Base-by-base conservation (phyloP, 2,888 invertebrate species). In the Agrochola litura region DNA sequence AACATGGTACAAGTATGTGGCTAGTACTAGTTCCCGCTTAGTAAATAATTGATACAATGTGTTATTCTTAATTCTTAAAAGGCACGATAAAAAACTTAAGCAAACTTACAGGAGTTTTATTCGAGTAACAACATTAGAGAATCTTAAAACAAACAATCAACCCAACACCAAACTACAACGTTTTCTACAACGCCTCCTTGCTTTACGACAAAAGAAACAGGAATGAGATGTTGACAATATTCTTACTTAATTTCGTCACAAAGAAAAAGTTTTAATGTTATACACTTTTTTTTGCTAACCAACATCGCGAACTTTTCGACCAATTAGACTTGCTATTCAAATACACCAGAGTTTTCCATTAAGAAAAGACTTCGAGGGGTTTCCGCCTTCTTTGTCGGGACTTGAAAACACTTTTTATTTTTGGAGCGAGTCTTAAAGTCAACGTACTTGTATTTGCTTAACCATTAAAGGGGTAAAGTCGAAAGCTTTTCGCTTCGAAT, bases 391-490 rank as follows among this genome's bases (percentile, higher is more conserved):
- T 89, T 89, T 90, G 85, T 83, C 60, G 63, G 52, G 79, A 84
- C 82, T 88, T 71, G 69, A 82, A 83, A 87, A 87, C 82, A 85
- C 81, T 89, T 88, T 90, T 88, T 90, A 87, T 88, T 88, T 88
- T 88, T 86, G 82, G 79, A 88, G 76, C 82, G 83, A 84, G 85
- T 83, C 86, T 86, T 91, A 91, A 90, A 91, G 89, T 88, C 90
- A 90, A 84, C 89, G 83, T 89, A 88, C 82, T 84, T 89, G 87
- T 93, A 92, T 94, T 94, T 94, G 92, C 91, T 91, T 90, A 91
- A 89, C 94, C 94, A 94, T 95, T 94, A 93, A 92, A 90, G 91
- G 92, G 92, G 90, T 91, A 89, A 89, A 86, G 86, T 90, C 89
- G 88, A 90, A 92, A 91, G 92, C 93, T 92, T 92, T 88, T 91